Evolutionary conservation across 2,888 invertebrate genomes (phyloP).

Genomic region (Hemistola chrysoprasaria): DNA sequence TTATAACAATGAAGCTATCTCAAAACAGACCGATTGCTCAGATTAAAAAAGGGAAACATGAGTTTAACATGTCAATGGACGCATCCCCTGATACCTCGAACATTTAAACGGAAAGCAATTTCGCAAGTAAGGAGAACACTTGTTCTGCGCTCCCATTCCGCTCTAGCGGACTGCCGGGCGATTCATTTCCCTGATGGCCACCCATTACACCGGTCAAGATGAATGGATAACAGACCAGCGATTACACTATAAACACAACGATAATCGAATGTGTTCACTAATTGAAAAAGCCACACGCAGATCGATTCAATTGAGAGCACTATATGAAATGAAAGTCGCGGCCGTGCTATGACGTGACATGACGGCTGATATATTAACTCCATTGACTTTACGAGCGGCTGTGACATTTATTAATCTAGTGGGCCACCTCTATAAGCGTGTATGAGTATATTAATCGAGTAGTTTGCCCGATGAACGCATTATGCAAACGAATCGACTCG

Average conservation of each 20-base stretch:
- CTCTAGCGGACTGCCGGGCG: constrained; percentile 55
- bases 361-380: constrained; percentile 73
- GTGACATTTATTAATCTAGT: constrained; percentile 73
- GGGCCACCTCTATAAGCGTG: constrained; percentile 54
- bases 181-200: constrained; percentile 78
- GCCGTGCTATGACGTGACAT: constrained; percentile 59
- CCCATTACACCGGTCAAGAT: constrained; percentile 78
- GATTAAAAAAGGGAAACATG: constrained; percentile 26
- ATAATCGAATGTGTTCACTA: constrained; percentile 78
- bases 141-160: constrained; percentile 58
- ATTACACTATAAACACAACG: constrained; percentile 78
- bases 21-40: constrained; percentile 13
- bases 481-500: constrained; percentile 41
- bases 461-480: constrained; percentile 42
- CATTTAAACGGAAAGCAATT: constrained; percentile 69
- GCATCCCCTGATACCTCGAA: constrained; percentile 54
- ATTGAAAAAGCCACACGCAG: constrained; percentile 74
- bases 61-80: constrained; percentile 46
- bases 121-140: constrained; percentile 60
- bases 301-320: constrained; percentile 74
- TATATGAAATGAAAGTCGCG: constrained; percentile 75
- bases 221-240: constrained; percentile 77
- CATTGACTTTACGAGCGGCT: constrained; percentile 70
- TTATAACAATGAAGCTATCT: too few relatives aligned
- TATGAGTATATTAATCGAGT: constrained; percentile 56